Evolutionary conservation across 2,888 invertebrate species (phyloP).

Genomic region (Merodon equestris): DNA sequence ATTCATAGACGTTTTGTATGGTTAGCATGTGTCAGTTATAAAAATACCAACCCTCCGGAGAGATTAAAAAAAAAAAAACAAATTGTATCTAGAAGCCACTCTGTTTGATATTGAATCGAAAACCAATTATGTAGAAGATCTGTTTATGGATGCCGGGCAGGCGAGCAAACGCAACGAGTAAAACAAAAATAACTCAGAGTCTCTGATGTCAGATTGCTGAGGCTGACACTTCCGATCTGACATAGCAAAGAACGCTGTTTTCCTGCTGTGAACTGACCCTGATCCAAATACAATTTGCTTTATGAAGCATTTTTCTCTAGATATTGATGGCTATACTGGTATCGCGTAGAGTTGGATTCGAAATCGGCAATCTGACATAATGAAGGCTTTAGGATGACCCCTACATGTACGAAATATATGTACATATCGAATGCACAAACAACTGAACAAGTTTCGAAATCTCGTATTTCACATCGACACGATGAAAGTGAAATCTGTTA

Average conservation of each 20-base stretch:
- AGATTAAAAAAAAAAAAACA: slow-evolving; percentile 27
- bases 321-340: slow-evolving; percentile 19
- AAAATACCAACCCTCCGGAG: slow-evolving; percentile 39
- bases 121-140: slow-evolving; percentile 63
- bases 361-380: slow-evolving; percentile 45
- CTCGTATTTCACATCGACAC: slow-evolving; percentile 13
- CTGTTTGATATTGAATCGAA: slow-evolving; percentile 23
- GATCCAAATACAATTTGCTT: slow-evolving; percentile 45
- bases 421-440: no score
- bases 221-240: slow-evolving; percentile 54
- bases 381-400: slow-evolving; percentile 49
- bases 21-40: slow-evolving; percentile 53
- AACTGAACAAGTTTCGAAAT: slow-evolving; percentile 49
- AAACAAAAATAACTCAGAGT: slow-evolving; percentile 31
- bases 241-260: slow-evolving; percentile 10
- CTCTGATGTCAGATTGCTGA: slow-evolving; percentile 39
- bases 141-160: slow-evolving; percentile 32
- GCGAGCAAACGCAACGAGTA: slow-evolving; percentile 23
- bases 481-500: slow-evolving; percentile 34
- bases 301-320: slow-evolving; percentile 14
- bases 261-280: slow-evolving; percentile 39
- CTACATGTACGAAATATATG: slow-evolving; percentile 32
- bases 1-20: slow-evolving; percentile 16
- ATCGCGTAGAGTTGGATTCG: slow-evolving; percentile 18
- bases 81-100: slow-evolving; percentile 3